Percentiles rank a stretch among this genome's conserved stretches.
Conservation (phyloP, 2,113 vertebrate genomes). For the Apaloderma vittatum region DNA sequence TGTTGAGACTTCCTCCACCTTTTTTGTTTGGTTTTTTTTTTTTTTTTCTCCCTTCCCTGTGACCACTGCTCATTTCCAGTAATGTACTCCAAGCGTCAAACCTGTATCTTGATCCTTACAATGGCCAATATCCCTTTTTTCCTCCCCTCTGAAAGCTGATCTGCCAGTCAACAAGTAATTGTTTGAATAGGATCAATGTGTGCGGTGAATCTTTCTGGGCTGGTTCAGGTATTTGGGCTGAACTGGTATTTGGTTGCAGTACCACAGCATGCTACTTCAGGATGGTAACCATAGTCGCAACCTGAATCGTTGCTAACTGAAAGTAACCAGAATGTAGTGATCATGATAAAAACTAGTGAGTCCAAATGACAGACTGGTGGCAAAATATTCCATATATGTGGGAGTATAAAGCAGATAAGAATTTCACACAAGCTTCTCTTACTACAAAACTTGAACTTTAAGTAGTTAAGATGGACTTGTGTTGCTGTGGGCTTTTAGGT, state of each 20-base stretch:
- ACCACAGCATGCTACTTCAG: background rate
- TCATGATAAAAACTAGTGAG: conserved; percentile 13
- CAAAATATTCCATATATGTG: background rate
- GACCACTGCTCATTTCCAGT: background rate
- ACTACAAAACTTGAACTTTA: background rate
- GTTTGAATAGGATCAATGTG: conserved; percentile 17
- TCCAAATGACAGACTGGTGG: background rate
- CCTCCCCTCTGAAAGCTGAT: background rate
- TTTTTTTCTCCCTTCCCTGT: background rate
- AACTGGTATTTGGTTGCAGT: background rate
- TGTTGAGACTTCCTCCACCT: background rate
- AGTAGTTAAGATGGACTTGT: background rate
- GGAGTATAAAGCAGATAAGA: background rate
- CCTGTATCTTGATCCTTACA: background rate
- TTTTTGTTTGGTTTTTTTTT: background rate
- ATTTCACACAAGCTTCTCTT: background rate
- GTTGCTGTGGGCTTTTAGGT: background rate
- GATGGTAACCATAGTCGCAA: background rate
- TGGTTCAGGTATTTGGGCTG: conserved; percentile 51
- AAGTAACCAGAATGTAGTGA: conserved; percentile 7
- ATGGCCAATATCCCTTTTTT: background rate
- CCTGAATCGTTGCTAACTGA: background rate
- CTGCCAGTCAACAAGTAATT: background rate
- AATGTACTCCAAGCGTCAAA: background rate
- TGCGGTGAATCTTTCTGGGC: background rate